phyloP scores from a whole-genome alignment of 1,140 invertebrate genomes.

The Drosophila trapezifrons region DNA sequence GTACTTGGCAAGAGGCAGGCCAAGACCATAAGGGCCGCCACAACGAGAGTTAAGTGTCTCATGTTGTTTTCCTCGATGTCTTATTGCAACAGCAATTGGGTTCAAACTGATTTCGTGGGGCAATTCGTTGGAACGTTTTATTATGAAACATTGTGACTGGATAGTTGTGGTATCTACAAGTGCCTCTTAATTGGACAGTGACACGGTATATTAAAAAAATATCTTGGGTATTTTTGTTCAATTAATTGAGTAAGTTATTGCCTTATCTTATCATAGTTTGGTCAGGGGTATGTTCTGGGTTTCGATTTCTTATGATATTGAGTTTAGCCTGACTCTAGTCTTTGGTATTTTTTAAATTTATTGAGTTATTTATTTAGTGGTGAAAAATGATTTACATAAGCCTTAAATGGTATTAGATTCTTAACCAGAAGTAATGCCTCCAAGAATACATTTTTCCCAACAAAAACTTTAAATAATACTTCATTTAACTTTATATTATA shows the following conservation, averaged over 20 bases:
- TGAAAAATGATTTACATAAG: too few species aligned
- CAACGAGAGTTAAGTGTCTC: not conserved
- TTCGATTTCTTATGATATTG: not conserved
- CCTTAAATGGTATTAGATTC: too few species aligned
- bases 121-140: conserved; percentile 22
- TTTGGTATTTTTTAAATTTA: too few species aligned
- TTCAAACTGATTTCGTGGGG: conserved; percentile 25
- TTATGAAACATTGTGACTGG: conserved; percentile 25
- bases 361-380: too few species aligned
- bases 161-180: conserved; percentile 28
- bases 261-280: not conserved
- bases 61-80: conserved; percentile 5
- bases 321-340: too few species aligned
- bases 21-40: conserved; percentile 24
- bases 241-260: conserved; percentile 6
- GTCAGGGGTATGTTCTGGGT: not conserved
- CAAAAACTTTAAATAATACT: too few species aligned
- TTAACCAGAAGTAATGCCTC: not conserved
- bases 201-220: conserved; percentile 28
- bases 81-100: conserved; percentile 13
- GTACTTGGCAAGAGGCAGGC: conserved; percentile 16
- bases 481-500: too few species aligned
- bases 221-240: conserved; percentile 15
- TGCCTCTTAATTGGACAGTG: conserved; percentile 16
- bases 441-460: too few species aligned